Base-by-base conservation (phyloP, 1,140 invertebrate species). In the Drosophila serrata region DNA sequence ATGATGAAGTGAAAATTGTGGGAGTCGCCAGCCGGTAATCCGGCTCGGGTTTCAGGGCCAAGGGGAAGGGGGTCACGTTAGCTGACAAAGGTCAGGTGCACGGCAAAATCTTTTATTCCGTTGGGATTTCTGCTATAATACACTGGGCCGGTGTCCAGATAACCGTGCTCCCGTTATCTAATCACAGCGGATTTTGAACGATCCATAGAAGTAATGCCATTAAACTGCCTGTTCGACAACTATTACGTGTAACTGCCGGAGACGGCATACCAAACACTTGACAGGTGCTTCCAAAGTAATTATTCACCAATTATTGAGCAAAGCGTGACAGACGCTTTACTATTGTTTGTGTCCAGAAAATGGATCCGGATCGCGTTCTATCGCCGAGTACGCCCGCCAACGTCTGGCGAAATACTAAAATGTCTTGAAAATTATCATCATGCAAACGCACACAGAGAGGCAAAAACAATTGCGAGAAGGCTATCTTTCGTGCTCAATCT, bases 381-480 rank as follows among this genome's bases (percentile, higher is more conserved):
- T 60, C 35, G 80, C 84, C 76, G 57, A 49, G 56, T 81, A 53
- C 24, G 42, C 37, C 73, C 62, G 73, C n/a, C n/a, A n/a, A n/a
- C 48, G 80, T 62, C 61, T 73, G 76, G 29, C 75, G 72, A 58
- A 59, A 70, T 57, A 87, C 84, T 87, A 49, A 88, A 65, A 56
- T 59, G 22, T 68, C 43, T 67, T 67, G 37, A 49, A 72, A 82
- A 70, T 51, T 40, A 57, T 45, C 57, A 37, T 12, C 57, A 37
- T 11, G 29, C 51, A 62, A 75, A 72, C 61, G 61, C 40, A 58
- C 27, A 46, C 51, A 69, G 58, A 81, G 57, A 39, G 45, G 48
- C 63, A 51, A 59, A 65, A 45, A 56, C 42, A 48, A 31, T 40
- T 58, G 43, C 27, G 15, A 60, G 48, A 65, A 70, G 24, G 42